Conservation (phyloP, 1,140 invertebrate genomes). For the Lepidurus apus region DNA sequence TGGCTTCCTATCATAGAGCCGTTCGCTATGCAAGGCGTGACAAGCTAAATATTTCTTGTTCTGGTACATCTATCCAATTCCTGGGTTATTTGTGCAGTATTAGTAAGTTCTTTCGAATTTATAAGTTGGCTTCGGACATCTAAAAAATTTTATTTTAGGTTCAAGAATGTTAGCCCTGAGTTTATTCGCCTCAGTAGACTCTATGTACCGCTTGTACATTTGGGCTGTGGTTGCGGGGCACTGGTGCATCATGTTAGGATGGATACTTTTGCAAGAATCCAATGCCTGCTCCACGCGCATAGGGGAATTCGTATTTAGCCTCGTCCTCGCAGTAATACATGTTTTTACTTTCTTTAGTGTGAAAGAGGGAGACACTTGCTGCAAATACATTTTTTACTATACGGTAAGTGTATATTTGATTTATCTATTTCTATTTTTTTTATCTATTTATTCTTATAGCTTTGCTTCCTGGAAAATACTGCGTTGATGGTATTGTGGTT, state of each 20-base stretch:
- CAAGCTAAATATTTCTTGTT: slow-evolving; percentile 62
- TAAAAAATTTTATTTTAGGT: not conserved
- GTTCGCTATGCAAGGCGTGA: slow-evolving; percentile 65
- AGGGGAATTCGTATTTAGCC: slow-evolving; percentile 29
- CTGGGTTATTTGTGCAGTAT: slow-evolving; percentile 74
- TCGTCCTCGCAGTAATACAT: slow-evolving; percentile 30
- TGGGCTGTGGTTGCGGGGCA: slow-evolving; percentile 44
- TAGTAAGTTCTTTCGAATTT: slow-evolving; percentile 47
- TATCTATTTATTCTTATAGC: not conserved
- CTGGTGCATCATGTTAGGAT: slow-evolving; percentile 48
- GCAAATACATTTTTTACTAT: slow-evolving; percentile 32
- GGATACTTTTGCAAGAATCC: slow-evolving; percentile 39
- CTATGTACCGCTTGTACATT: slow-evolving; percentile 40
- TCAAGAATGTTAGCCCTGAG: slow-evolving; percentile 47
- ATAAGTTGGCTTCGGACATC: not conserved
- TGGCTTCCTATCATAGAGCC: slow-evolving; percentile 73
- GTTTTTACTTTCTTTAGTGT: slow-evolving; percentile 34
- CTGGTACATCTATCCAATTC: slow-evolving; percentile 62
- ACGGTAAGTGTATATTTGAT: slow-evolving; percentile 2
- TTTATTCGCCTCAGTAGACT: slow-evolving; percentile 42
- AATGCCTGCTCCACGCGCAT: slow-evolving; percentile 28
- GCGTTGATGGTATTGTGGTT: slow-evolving; percentile 31
- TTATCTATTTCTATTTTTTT: not conserved
- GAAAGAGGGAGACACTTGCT: slow-evolving; percentile 26
- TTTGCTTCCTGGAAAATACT: slow-evolving; percentile 32